Base-by-base conservation (phyloP, 1,140 invertebrate genomes). In the Drosophila burlai region DNA sequence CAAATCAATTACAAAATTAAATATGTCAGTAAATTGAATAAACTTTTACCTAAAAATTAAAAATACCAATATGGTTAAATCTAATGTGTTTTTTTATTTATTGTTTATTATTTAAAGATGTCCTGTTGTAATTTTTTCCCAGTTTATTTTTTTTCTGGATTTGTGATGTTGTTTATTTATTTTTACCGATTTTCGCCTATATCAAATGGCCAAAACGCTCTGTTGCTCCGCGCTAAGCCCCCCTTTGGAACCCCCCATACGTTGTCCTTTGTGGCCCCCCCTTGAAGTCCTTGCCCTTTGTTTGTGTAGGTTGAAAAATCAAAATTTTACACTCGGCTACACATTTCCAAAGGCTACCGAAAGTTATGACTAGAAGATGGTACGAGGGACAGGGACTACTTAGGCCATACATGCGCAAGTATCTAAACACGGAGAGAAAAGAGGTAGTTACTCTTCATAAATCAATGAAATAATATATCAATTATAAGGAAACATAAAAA, bases 271-370 rank as follows among this genome's bases (percentile, higher is more conserved):
- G 26, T 26, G 5, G 24, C 46, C 18, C 10, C 21, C 21, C 45
- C 21, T 24, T 16, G 1, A 46, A 42, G 45, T 45, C 66, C 16
- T 68, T 8, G 15, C n/a, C 38, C 40, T 47, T 45, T 75, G 62
- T 69, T 76, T 84, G 74, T 68, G 62, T 64, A 54, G 61, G 63
- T 80, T 83, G 81, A 89, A 87, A 87, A 87, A 87, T 87, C 83
- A 87, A 87, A 87, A 87, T 87, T 87, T 87, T 87, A 83, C 73
- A 71, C 83, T 89, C 65, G 66, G 73, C 80, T 87, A 75, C 80
- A 87, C 84, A 87, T 83, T 83, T 86, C 65, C 65, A 83, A 87
- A 87, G 73, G 80, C 73, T 78, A 60, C 68, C 73, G 72, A 79
- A 87, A 83, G 66, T 83, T 80, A 57, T 64, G 63, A 49, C 46